A percentile compares a stretch with the other conserved stretches of the same genome.
Conservation (phyloP, 2,113 vertebrate genomes). For the Petromus typicus region DNA sequence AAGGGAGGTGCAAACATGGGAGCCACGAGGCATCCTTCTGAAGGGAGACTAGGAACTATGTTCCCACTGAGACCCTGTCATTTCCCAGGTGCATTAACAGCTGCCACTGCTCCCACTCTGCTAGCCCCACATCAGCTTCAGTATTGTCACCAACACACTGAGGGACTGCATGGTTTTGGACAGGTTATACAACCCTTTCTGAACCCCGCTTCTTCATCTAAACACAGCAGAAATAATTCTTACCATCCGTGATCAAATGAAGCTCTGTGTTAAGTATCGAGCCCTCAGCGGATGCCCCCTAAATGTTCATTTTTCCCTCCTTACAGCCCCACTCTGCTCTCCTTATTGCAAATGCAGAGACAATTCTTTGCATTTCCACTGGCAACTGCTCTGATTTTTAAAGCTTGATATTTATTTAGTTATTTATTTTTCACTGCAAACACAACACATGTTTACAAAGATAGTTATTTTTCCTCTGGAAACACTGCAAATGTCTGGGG, state of each 20-base stretch:
- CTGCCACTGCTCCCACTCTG: not conserved
- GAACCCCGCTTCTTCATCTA: not conserved
- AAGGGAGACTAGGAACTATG: not conserved
- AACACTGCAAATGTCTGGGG: not conserved
- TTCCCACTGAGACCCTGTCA: too few relatives aligned
- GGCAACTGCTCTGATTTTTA: not conserved
- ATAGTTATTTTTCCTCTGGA: conserved; percentile 64
- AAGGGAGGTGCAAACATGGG: not conserved
- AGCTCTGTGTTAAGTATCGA: not conserved
- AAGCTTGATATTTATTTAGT: conserved; percentile 37
- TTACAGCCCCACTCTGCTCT: not conserved
- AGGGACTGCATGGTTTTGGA: not conserved
- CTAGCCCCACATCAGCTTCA: not conserved
- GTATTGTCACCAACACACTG: rapidly evolving
- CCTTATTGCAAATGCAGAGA: not conserved
- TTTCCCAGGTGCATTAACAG: rapidly evolving
- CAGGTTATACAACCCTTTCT: not conserved
- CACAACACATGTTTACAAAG: conserved; percentile 49
- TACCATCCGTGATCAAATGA: not conserved
- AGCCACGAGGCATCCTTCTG: not conserved
- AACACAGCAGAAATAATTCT: not conserved
- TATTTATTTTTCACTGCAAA: conserved; percentile 64
- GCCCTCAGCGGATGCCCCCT: not conserved
- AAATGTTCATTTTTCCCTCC: not conserved
- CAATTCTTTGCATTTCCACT: not conserved